Evolutionary conservation across 2,797 vertebrate genomes (phyloP), one percentile per base, ranked within the genome.

Genomic region (Toxotes lorentzi): DNA sequence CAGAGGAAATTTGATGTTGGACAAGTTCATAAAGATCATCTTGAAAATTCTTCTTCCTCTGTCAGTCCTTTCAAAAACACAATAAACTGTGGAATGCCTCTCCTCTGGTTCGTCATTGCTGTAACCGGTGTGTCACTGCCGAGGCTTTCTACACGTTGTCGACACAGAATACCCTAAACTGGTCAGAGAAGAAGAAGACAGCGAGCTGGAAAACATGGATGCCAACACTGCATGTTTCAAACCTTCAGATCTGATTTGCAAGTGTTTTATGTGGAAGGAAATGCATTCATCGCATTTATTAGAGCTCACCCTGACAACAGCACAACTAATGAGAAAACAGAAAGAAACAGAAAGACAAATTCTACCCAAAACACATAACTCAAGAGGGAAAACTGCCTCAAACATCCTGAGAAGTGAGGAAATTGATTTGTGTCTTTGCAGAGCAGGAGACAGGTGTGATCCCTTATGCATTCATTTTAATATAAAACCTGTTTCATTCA

Each of bases 401-500:
- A 61, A 59, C 7, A 56, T 38, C 8, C 0, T 11, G 2, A 48
- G 32, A 43, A 30, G 7, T 16, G 41, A 35, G 40, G 23, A 27
- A 54, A 35, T 34, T 19, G 4, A 83, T 59, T 8, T 48, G 16
- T 41, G 47, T 68, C 16, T 40, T 32, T 64, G 48, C 27, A 30
- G n/a, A 23, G 24, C 0, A 5, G 43, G 21, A 66, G 51, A 53
- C 60, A 77, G 35, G 41, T 80, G 73, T 68, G 38, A 79, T 73
- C 41, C 11, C 58, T 38, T 0, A 35, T 48, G 21, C 16, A 59
- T 61, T 17, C 0, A 2, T 35, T 40, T 72, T 75, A 78, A 82
- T 70, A 58, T 76, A 78, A 84, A 82, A 83, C 56, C 71, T 70
- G 84, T 82, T 80, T 79, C 50, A 62, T 70, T 71, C 60, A 72